Evolutionary conservation across 2,888 invertebrate species (phyloP).

Genomic region (Lissocephala sabroskyi): DNA sequence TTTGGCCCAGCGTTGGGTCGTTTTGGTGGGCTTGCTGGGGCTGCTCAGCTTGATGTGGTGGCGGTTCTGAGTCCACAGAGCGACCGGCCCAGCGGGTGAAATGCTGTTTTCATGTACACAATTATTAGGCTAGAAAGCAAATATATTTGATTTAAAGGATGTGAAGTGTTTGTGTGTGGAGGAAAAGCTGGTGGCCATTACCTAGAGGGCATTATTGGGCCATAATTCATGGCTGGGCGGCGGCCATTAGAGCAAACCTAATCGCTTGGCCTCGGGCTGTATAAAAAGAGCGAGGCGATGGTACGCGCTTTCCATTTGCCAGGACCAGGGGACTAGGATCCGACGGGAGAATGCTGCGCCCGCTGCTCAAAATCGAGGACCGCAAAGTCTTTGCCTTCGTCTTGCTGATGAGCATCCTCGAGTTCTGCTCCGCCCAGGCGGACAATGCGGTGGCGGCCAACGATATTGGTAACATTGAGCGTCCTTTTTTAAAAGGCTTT

Average conservation of each 20-base stretch:
- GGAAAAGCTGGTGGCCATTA: slow-evolving; percentile 28
- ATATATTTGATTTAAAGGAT: too few species aligned
- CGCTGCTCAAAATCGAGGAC: slow-evolving; percentile 35
- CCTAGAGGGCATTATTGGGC: slow-evolving; percentile 41
- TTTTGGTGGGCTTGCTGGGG: slow-evolving; percentile 8
- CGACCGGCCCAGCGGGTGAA: slow-evolving; percentile 41
- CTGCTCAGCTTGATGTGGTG: slow-evolving; percentile 14
- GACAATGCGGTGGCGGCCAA: slow-evolving; percentile 39
- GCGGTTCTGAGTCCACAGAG: slow-evolving; percentile 15
- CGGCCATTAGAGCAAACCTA: slow-evolving; percentile 18
- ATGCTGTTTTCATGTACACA: slow-evolving; percentile 54
- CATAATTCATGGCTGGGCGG: slow-evolving; percentile 42
- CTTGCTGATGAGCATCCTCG: slow-evolving; percentile 39
- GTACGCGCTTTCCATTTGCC: slow-evolving; percentile 30
- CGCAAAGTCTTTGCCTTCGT: slow-evolving; percentile 42
- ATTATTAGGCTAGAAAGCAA: slow-evolving; percentile 42
- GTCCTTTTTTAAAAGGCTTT: too few species aligned
- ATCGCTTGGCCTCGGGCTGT: slow-evolving; percentile 11
- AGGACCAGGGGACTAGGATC: slow-evolving; percentile 1
- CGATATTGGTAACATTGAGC: slow-evolving; percentile 13
- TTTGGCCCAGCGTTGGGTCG: background rate
- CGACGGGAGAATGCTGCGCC: slow-evolving; percentile 39
- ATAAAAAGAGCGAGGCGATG: slow-evolving; percentile 34
- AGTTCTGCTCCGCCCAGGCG: slow-evolving; percentile 38
- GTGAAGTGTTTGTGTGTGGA: too few species aligned